Evolutionary conservation across 2,888 invertebrate genomes (phyloP), one percentile per base, ranked within the genome.

Genomic region (Diabrotica balteata): DNA sequence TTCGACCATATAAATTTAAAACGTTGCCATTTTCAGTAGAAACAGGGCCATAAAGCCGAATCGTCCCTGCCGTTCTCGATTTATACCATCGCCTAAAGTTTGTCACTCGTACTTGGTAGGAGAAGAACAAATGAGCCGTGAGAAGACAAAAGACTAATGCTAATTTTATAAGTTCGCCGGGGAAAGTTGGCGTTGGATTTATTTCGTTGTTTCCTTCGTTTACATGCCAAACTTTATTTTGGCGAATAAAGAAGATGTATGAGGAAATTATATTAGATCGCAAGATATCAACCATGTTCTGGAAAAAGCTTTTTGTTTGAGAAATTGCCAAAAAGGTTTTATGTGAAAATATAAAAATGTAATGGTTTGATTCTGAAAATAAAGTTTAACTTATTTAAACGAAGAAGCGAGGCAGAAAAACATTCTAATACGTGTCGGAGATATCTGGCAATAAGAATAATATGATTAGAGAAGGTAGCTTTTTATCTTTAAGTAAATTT

Each of bases 61-160:
- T 44, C 11, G 47, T 59, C 59, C 50, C 50, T 22, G 50, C 32
- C 49, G 50, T 59, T 59, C 50, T 50, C 59, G 50, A 59, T 59
- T 59, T 50, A 59, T 59, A 8, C 42, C 49, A 59, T 32, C 42
- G 59, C 59, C 7, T n/a, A 49, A 59, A 59, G 49, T 59, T 59
- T 59, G 59, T 59, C 59, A 59, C 59, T 59, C 59, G 50, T 59
- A 50, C 42, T 59, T 49, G 11, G 49, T 10, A 5, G 59, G 11
- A 50, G 42, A 59, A 50, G 59, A 59, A 59, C 50, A 59, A 59
- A 59, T 59, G 59, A 59, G 59, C 50, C 59, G 50, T 59, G 50
- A 49, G 50, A 11, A 59, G 59, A 59, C 59, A 59, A 59, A 59
- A 59, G 59, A 59, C 50, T 59, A 50, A 50, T 50, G 59, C 59